These are phyloP conservation scores for Phasianus colchicus DNA, from an alignment of 2,113 vertebrate species.

Conservation along the genomic window DNA sequence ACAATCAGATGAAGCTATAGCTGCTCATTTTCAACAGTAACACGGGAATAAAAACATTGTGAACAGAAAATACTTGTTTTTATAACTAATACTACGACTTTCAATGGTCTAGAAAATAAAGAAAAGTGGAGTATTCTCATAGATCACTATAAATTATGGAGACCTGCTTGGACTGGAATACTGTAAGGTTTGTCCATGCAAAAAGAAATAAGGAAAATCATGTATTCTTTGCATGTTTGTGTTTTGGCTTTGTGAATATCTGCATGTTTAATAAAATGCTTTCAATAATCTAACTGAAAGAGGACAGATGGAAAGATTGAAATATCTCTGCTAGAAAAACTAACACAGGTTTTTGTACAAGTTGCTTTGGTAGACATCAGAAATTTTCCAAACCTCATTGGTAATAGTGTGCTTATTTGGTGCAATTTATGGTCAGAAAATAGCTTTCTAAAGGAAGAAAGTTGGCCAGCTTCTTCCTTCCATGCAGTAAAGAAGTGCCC, in stretches of 20 bases:
- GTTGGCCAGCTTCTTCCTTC: neutral
- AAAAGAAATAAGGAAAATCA: neutral
- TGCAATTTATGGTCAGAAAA: slow-evolving; percentile 18
- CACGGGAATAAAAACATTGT: neutral
- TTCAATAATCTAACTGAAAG: neutral
- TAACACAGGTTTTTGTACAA: neutral
- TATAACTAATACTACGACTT: neutral
- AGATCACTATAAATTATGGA: neutral
- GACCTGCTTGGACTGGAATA: neutral
- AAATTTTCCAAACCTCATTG: neutral
- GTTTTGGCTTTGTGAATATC: neutral
- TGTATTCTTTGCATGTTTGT: neutral
- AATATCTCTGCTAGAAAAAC: neutral
- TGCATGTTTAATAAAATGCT: neutral
- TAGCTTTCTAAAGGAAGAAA: neutral
- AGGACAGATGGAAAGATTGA: neutral
- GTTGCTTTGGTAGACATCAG: neutral
- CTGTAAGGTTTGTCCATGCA: neutral
- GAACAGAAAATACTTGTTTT: neutral
- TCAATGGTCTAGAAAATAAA: neutral
- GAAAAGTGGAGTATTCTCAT: neutral
- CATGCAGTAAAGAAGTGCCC: neutral
- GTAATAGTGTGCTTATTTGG: neutral
- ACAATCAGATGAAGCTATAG: neutral
- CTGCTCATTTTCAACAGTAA: neutral